Conservation (phyloP, 2,888 invertebrate species). For the Drosophila neonasuta region DNA sequence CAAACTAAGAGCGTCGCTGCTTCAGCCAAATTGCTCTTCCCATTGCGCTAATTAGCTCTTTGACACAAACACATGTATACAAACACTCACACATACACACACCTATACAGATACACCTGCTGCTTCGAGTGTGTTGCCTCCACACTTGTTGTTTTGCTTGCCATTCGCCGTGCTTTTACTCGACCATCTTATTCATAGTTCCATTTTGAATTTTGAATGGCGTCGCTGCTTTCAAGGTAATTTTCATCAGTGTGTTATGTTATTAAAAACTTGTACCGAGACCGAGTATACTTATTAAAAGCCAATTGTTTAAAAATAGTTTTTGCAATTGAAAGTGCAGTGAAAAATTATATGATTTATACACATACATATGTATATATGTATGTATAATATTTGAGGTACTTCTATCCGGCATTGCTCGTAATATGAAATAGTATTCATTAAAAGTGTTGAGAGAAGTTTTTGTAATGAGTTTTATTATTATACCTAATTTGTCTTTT, state of each 20-base stretch:
- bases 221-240: constrained; percentile 70
- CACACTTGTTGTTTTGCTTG: constrained; percentile 40
- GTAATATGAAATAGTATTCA: background rate
- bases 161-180: constrained; percentile 35
- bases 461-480: background rate
- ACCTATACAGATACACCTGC: constrained; percentile 58
- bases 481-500: too few relatives aligned
- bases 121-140: constrained; percentile 39
- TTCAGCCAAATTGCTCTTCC: constrained; percentile 49
- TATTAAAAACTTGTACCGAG: constrained; percentile 42
- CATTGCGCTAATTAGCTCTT: constrained; percentile 65
- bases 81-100: constrained; percentile 20
- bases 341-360: constrained; percentile 9
- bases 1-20: constrained; percentile 46
- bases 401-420: background rate
- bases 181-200: constrained; percentile 59
- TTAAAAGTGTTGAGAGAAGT: background rate
- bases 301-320: constrained; percentile 50
- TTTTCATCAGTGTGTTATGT: constrained; percentile 41
- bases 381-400: background rate
- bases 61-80: constrained; percentile 22
- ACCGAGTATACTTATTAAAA: constrained; percentile 21
- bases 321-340: constrained; percentile 53
- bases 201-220: constrained; percentile 64
- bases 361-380: background rate